These are phyloP conservation scores for Dallia pectoralis DNA, from an alignment of 2,797 vertebrate genomes.

Conservation along the genomic window DNA sequence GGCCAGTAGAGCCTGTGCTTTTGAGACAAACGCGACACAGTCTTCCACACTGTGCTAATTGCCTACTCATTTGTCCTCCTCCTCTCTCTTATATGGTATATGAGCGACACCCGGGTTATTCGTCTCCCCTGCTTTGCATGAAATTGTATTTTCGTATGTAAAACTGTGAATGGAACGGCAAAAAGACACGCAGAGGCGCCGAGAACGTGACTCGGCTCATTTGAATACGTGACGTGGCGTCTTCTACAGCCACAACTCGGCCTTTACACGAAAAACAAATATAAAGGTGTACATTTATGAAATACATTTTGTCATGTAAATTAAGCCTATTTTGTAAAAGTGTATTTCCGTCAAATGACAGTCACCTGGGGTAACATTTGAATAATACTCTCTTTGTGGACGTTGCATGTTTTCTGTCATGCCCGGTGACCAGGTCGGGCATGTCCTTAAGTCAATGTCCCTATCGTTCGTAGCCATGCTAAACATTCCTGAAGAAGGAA, in stretches of 20 bases:
- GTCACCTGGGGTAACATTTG: no score
- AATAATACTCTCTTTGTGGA: no score
- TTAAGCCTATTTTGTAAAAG: not conserved
- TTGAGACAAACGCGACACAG: constrained; percentile 74
- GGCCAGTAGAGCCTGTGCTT: constrained; percentile 73
- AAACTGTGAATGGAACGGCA: constrained; percentile 71
- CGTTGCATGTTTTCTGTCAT: no score
- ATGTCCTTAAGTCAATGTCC: no score
- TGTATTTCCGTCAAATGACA: not conserved
- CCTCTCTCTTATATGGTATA: constrained; percentile 75
- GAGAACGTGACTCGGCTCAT: constrained; percentile 34
- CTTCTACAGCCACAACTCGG: constrained; percentile 26
- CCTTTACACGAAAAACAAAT: not conserved
- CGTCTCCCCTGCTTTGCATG: constrained; percentile 76
- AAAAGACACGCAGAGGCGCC: constrained; percentile 26
- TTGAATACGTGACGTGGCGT: constrained; percentile 51
- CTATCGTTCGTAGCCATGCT: no score
- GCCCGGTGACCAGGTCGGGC: no score
- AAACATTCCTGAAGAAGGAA: not conserved
- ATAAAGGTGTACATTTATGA: not conserved
- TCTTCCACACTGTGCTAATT: constrained; percentile 80
- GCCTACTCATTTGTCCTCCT: constrained; percentile 78
- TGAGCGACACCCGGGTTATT: constrained; percentile 77
- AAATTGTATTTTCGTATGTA: constrained; percentile 81
- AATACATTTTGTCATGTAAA: not conserved